These are phyloP conservation scores for Lates calcarifer DNA, from an alignment of 2,113 vertebrate species.

Conservation along the genomic window DNA sequence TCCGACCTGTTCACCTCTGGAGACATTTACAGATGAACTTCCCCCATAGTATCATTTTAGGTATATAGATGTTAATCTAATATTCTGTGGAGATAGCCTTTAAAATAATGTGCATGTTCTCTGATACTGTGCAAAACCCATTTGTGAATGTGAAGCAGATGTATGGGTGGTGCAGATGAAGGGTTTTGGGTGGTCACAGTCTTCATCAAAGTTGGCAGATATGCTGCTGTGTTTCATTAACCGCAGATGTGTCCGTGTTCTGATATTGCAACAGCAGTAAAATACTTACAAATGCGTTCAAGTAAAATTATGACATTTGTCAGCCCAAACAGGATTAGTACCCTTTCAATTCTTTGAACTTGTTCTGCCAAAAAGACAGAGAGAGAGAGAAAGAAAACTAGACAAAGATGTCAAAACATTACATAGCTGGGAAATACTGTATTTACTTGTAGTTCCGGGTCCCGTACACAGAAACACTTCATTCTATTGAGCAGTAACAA, in stretches of 20 bases:
- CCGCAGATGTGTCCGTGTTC: conserved; percentile 18
- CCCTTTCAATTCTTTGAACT: background rate
- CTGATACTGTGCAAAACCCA: conserved; percentile 23
- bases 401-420: too few relatives aligned
- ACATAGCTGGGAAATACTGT: too few relatives aligned
- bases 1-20: conserved; percentile 18
- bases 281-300: background rate
- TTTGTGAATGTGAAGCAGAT: conserved; percentile 43
- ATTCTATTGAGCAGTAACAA: too few relatives aligned
- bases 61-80: conserved; percentile 4
- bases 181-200: conserved; percentile 3
- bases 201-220: conserved; percentile 14
- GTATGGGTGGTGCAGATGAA: conserved; percentile 1
- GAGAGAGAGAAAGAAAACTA: too few relatives aligned
- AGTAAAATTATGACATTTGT: background rate
- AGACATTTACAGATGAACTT: conserved; percentile 25
- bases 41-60: background rate
- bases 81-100: conserved; percentile 1
- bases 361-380: too few relatives aligned
- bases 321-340: background rate
- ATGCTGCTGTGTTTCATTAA: conserved; percentile 26
- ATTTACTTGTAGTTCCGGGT: too few relatives aligned
- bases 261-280: background rate
- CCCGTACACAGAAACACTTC: too few relatives aligned
- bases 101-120: conserved; percentile 2